Percentiles rank a stretch among this genome's conserved stretches.
Evolutionary conservation across 2,888 invertebrate species (phyloP).

Genomic region (Acleris cristana): DNA sequence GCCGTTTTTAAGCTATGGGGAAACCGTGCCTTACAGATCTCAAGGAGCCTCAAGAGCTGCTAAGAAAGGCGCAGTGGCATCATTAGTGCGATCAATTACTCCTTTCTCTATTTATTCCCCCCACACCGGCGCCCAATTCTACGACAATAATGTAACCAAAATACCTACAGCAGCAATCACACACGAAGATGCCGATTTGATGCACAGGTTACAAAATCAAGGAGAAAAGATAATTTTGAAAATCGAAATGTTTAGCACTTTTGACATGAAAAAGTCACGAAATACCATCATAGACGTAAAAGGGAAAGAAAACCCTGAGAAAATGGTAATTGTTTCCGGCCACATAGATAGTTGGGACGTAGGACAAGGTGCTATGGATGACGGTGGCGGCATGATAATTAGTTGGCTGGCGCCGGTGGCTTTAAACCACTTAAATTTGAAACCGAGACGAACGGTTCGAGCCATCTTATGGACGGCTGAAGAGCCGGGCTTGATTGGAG

Average conservation of each 20-base stretch:
- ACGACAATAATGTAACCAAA: slow-evolving; percentile 81
- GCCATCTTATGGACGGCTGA: slow-evolving; percentile 92
- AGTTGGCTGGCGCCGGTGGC: slow-evolving; percentile 89
- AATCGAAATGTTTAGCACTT: slow-evolving; percentile 86
- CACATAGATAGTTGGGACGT: slow-evolving; percentile 96
- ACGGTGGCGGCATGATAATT: slow-evolving; percentile 92
- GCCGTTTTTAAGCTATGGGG: slow-evolving; percentile 85
- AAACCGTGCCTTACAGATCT: slow-evolving; percentile 86
- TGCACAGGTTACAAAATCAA: slow-evolving; percentile 84
- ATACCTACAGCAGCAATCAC: slow-evolving; percentile 90
- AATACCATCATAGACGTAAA: slow-evolving; percentile 88
- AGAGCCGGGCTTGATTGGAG: slow-evolving; percentile 89
- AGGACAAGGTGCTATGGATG: slow-evolving; percentile 96
- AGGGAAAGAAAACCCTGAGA: slow-evolving; percentile 73
- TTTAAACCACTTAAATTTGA: slow-evolving; percentile 85
- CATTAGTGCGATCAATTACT: slow-evolving; percentile 88
- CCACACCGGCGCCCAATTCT: slow-evolving; percentile 88
- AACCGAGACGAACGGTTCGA: slow-evolving; percentile 88
- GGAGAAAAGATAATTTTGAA: slow-evolving; percentile 71
- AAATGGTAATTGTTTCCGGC: slow-evolving; percentile 90
- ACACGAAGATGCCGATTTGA: slow-evolving; percentile 89
- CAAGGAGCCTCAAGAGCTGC: slow-evolving; percentile 87
- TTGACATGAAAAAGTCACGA: slow-evolving; percentile 84
- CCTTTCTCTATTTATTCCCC: slow-evolving; percentile 89
- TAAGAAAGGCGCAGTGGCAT: slow-evolving; percentile 88